Conservation (phyloP, 1,140 invertebrate species). For the Sminthurides bifidus region DNA sequence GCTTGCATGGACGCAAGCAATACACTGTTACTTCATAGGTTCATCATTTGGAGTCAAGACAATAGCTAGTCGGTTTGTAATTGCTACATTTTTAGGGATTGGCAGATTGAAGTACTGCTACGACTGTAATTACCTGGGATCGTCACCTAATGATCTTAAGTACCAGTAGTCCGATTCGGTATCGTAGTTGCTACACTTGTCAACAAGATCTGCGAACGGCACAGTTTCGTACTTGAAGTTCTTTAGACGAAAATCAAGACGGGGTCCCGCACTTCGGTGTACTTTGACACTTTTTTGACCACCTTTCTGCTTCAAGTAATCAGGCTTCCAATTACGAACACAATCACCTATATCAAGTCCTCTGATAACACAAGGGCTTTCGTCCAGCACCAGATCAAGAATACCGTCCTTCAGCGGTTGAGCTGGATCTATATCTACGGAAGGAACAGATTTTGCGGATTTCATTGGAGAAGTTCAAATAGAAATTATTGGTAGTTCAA, state of each 20-base stretch:
- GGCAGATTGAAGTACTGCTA: neutral
- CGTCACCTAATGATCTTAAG: constrained; percentile 43
- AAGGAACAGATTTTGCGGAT: too few species aligned
- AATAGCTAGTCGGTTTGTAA: neutral
- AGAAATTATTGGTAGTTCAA: too few species aligned
- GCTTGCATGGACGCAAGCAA: neutral
- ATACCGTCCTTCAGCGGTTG: too few species aligned
- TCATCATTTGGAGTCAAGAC: neutral
- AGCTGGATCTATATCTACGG: too few species aligned
- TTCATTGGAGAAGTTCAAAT: too few species aligned
- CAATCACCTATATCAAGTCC: constrained; percentile 44
- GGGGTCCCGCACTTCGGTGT: constrained; percentile 39
- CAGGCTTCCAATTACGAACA: constrained; percentile 40
- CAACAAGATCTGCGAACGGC: constrained; percentile 40
- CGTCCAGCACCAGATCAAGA: neutral
- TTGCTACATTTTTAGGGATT: neutral
- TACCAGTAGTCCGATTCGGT: constrained; percentile 42
- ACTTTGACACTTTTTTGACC: constrained; percentile 41
- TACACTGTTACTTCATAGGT: neutral
- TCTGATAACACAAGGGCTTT: constrained; percentile 37
- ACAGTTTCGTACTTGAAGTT: constrained; percentile 47
- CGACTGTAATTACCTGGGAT: constrained; percentile 33
- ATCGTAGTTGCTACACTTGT: constrained; percentile 34
- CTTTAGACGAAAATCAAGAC: constrained; percentile 47
- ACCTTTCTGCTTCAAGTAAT: constrained; percentile 40